phyloP scores from a whole-genome alignment of 1,140 invertebrate genomes.

The Saccostrea cuccullata region DNA sequence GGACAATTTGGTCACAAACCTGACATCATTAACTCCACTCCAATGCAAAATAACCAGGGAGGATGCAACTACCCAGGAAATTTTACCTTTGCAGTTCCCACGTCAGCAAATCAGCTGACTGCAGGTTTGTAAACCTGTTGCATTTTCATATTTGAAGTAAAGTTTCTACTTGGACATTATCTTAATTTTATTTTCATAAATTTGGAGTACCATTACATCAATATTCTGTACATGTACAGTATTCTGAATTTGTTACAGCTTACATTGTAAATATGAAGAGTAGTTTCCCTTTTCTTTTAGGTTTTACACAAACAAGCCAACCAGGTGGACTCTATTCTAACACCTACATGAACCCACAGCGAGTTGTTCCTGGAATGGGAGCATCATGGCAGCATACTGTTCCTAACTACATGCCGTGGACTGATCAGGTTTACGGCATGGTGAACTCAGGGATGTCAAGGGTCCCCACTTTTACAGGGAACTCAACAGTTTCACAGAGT shows the following conservation, averaged over 20 bases:
- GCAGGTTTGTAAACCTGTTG: neutral
- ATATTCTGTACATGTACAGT: no score
- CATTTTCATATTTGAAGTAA: neutral
- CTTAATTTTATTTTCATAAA: no score
- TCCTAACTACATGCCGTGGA: constrained; percentile 48
- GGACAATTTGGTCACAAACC: neutral
- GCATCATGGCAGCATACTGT: constrained; percentile 47
- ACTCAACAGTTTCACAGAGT: neutral
- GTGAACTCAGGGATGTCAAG: neutral
- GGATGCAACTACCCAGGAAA: constrained; percentile 23
- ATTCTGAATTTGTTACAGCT: no score
- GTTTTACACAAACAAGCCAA: constrained; percentile 22
- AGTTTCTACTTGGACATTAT: no score
- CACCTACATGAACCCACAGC: constrained; percentile 13
- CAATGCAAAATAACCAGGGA: constrained; percentile 20
- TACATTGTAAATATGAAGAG: neutral
- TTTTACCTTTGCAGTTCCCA: constrained; percentile 50
- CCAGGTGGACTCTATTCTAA: constrained; percentile 4
- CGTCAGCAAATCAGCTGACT: constrained; percentile 35
- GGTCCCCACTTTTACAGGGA: constrained; percentile 16
- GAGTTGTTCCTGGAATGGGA: constrained; percentile 40
- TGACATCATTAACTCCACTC: neutral
- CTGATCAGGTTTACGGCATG: neutral
- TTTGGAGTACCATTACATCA: no score
- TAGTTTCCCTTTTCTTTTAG: neutral